A percentile compares a stretch with the other conserved stretches of the same genome.
These are phyloP conservation scores for Drosophila subquinaria DNA, from an alignment of 2,888 invertebrate genomes.

Conservation along the genomic window DNA sequence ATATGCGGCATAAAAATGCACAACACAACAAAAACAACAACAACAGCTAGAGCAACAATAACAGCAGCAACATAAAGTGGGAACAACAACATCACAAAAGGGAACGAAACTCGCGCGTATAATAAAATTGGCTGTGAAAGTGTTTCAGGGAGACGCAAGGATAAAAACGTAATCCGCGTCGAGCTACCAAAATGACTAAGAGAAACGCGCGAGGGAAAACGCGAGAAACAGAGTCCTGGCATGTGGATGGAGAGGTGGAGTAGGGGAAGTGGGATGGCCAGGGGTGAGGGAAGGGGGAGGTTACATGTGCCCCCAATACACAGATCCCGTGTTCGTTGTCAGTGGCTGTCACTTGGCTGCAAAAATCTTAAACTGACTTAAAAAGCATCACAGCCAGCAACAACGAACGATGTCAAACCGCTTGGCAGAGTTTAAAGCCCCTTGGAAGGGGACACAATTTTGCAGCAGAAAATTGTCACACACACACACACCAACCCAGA, in stretches of 20 bases:
- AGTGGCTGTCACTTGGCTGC: constrained; percentile 67
- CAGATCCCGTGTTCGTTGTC: constrained; percentile 47
- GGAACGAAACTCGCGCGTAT: constrained; percentile 61
- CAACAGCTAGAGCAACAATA: constrained; percentile 19
- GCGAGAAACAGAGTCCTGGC: neutral
- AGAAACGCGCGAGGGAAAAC: constrained; percentile 48
- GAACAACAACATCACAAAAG: constrained; percentile 43
- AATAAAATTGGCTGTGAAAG: constrained; percentile 81
- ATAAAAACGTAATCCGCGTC: constrained; percentile 75
- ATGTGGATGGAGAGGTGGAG: neutral
- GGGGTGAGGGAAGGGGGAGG: constrained; percentile 3
- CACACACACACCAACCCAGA: constrained; percentile 1
- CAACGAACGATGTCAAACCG: constrained; percentile 58
- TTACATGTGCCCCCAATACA: constrained; percentile 42
- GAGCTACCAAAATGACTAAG: constrained; percentile 73
- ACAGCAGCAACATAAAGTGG: constrained; percentile 33
- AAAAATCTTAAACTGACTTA: constrained; percentile 77
- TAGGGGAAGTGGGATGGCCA: neutral
- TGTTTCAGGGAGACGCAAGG: constrained; percentile 72
- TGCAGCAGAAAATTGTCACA: constrained; percentile 40
- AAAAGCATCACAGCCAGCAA: constrained; percentile 69
- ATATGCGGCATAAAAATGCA: constrained; percentile 80
- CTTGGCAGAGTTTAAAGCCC: constrained; percentile 66
- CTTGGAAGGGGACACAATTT: constrained; percentile 10
- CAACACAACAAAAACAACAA: constrained; percentile 47